Base-by-base conservation (phyloP, 2,797 vertebrate species). In the Darevskia nairensis region DNA sequence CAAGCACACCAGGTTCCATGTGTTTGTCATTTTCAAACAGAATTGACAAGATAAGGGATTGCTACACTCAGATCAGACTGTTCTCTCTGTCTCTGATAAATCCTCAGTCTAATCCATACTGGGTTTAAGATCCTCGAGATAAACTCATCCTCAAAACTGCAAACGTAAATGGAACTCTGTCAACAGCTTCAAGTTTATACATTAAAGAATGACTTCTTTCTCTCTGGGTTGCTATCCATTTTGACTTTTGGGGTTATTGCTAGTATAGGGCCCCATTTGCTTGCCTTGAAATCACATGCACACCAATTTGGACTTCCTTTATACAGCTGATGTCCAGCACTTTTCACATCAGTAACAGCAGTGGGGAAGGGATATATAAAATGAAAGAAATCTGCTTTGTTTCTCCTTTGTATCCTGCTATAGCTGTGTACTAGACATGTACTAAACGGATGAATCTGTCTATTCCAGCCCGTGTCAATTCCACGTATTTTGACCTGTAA, bases 61-160 rank as follows among this genome's bases (percentile, higher is more conserved):
- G 96, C 96, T 97, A 95, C 95, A 86, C 92, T 96, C 89, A 80
- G 93, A 93, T 94, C 96, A 90, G 94, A 93, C 97, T 97, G 97
- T 92, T 95, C 61, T 96, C 95, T 92, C 95, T 92, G 92, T 15
- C 50, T 55, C 50, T 97, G 97, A 98, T 98, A 98, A 98, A 98
- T 95, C 61, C 94, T 95, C 95, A 96, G 95, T 97, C 97, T 96
- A 97, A 97, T 97, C 95, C 96, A 96, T 97, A 97, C 96, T 92
- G 91, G 95, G 93, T 96, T 92, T 92, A 90, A 95, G 94, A 96
- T 96, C 96, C 79, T 93, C 94, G 93, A 94, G 92, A 96, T 95
- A 94, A 93, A 93, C 96, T 97, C 94, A 85, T 97, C 95, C 96
- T 95, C 94, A 92, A 96, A 94, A 95, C 94, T 95, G 96, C 97